Evolutionary conservation across 2,888 invertebrate genomes (phyloP), one percentile per base, ranked within the genome.

Genomic region (Lordiphosa fenestrarum): DNA sequence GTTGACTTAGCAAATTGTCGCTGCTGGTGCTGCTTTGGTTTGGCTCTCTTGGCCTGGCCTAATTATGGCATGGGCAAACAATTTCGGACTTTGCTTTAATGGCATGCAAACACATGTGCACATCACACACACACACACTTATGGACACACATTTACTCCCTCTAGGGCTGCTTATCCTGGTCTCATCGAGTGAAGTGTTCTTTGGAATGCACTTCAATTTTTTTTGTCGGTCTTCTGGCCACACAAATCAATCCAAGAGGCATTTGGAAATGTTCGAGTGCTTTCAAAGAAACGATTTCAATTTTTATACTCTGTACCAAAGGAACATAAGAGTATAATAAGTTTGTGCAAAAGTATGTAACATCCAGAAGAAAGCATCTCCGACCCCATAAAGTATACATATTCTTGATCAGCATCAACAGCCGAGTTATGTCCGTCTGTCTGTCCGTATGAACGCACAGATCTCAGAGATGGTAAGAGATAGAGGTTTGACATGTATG

Each of bases 41-140:
- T 19, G 19, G 19, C 7, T 25, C 2, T 2, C 42, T 41, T 40
- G 58, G 62, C 60, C 41, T 62, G 68, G 69, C 53, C 76, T 83
- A 77, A 77, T 77, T 77, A 83, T 66, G 70, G 76, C 62, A 55
- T 65, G 55, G 67, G 64, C 58, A 75, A 77, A 83, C 73, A 75
- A 41, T 69, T 66, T 38, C 49, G 10, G 59, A 50, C 48, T 21
- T 35, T 51, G 53, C 64, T 66, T 78, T 78, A 78, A 82, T 78
- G 65, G 54, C 63, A 69, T 49, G 61, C 67, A 62, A 64, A 69
- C 58, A 65, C 25, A 46, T 9, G 21, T 23, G 21, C 47, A 47
- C n/a, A 15, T 10, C 25, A 37, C 38, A 40, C 61, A 67, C 42
- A 52, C 33, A 25, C n/a, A 41, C 10, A n/a, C 33, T 12, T n/a